Percentiles rank a stretch among this genome's conserved stretches.
Conservation (phyloP, 2,797 vertebrate genomes). For the Balearica regulorum region DNA sequence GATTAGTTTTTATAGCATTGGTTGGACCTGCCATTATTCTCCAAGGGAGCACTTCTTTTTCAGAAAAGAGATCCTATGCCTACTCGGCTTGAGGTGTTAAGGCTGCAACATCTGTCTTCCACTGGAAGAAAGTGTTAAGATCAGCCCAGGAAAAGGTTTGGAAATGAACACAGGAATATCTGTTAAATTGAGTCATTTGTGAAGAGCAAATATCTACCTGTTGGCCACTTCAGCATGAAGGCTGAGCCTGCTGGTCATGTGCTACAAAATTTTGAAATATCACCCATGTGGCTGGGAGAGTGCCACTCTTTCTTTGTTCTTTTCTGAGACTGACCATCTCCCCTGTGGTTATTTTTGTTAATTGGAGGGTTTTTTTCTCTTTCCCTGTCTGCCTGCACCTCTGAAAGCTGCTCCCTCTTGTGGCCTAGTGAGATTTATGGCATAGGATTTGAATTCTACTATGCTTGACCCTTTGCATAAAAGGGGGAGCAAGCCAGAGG, state of each 20-base stretch:
- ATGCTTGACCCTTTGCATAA: background rate
- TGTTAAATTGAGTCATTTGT: background rate
- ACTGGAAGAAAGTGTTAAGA: background rate
- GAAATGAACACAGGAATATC: background rate
- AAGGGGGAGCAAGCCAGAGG: background rate
- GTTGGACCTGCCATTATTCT: background rate
- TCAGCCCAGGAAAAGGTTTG: background rate
- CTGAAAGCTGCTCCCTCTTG: conserved; percentile 58
- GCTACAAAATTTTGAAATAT: background rate
- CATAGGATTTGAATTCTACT: background rate
- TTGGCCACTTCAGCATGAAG: background rate
- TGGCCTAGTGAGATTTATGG: conserved; percentile 18
- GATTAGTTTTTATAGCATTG: background rate
- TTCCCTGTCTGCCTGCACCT: background rate
- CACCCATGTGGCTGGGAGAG: background rate
- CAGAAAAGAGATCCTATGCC: background rate
- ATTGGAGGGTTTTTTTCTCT: background rate
- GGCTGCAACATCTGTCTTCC: background rate
- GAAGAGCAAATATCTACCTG: background rate
- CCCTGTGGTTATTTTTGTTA: background rate
- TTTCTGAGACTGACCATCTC: background rate
- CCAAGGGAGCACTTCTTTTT: background rate
- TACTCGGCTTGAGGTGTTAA: background rate
- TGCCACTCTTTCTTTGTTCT: background rate
- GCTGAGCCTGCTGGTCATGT: background rate